Evolutionary conservation across 1,140 invertebrate species (phyloP), one percentile per base, ranked within the genome.

Genomic region (Lasaia peninsularis): DNA sequence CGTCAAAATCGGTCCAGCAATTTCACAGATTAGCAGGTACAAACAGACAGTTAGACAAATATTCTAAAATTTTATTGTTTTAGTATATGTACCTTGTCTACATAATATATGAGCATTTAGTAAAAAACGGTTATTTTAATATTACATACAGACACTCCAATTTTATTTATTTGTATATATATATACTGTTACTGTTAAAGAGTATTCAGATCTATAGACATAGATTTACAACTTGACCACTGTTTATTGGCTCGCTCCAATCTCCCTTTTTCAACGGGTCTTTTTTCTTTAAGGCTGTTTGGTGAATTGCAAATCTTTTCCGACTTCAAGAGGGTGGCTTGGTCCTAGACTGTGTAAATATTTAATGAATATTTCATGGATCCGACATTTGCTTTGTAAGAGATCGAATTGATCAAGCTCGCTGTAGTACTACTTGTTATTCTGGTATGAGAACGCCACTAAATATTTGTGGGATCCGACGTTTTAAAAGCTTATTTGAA

Each of bases 361-460:
- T 85, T 86, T 80, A 81, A 87, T 85, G 79, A 79, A 84, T 86
- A 85, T 87, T 87, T 84, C 84, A 87, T 85, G 75, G 69, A 71
- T 63, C 68, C 69, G 68, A 71, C 71, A 68, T 78, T 84, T 82
- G 71, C 76, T 82, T 79, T 79, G 78, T 77, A 80, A 78, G 68
- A 77, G 67, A 83, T 81, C 71, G 70, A 64, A 76, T 71, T 71
- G 67, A 76, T 74, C 74, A 76, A 78, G 67, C 70, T 57, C 59
- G 59, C 49, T 69, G 65, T 59, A 51, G 40, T 44, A 44, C 40
- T 44, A 44, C 40, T 44, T 21, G 18, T 9, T 20, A 44, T 44
- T 44, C 40, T 8, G 40, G 9, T 20, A 11, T 44, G 40, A 44
- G 40, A 20, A 20, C 16, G 10, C 40, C 6, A 20, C 40, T 20